Conservation (phyloP, 2,113 vertebrate species). For the Australoheros scitulus region DNA sequence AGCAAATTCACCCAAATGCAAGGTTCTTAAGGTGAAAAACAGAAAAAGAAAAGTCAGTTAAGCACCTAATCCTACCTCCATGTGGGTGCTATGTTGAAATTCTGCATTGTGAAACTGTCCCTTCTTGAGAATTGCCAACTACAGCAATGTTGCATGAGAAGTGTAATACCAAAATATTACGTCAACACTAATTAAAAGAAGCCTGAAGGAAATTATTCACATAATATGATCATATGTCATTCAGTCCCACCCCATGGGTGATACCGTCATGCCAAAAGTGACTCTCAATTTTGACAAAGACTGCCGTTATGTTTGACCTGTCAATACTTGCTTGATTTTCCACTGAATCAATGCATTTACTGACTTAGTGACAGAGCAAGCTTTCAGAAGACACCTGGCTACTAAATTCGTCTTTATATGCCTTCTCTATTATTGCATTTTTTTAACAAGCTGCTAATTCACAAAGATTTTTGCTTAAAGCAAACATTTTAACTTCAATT, state of each 20-base stretch:
- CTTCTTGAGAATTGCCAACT: not conserved
- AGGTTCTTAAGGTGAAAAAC: not conserved
- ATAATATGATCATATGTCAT: constrained; percentile 2
- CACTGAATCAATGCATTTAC: constrained; percentile 13
- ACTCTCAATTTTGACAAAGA: constrained; percentile 31
- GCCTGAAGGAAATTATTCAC: constrained; percentile 23
- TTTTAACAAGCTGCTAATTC: not conserved
- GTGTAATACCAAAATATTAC: not conserved
- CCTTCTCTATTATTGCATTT: not conserved
- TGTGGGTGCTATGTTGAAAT: constrained; percentile 15
- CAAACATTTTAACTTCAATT: not conserved
- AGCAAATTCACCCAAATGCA: constrained; percentile 8
- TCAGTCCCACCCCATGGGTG: not conserved
- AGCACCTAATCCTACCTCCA: not conserved
- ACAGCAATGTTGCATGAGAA: constrained; percentile 24
- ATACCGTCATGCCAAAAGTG: constrained; percentile 22
- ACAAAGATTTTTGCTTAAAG: not conserved
- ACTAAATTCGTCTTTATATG: not conserved
- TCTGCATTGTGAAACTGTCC: not conserved
- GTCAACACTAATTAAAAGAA: constrained; percentile 27
- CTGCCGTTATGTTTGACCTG: constrained; percentile 19
- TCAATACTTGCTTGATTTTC: constrained; percentile 35
- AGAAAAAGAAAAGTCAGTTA: not conserved
- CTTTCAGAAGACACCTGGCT: not conserved
- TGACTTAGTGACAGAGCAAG: not conserved